Conservation (phyloP, 2,113 vertebrate species). For the Hymenochirus boettgeri region DNA sequence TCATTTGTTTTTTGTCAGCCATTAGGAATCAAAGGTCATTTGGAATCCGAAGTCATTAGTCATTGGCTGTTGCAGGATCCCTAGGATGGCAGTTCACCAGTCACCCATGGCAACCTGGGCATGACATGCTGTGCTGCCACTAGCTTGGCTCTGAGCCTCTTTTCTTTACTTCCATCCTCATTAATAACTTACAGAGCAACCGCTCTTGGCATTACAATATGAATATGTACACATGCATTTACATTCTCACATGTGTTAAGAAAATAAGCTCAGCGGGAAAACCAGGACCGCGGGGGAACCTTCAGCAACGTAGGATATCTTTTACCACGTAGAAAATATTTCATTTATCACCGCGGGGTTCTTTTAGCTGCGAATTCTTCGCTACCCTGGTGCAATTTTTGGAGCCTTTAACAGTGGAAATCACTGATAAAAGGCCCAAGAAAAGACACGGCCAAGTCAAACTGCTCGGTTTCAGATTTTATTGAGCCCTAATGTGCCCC, state of each 20-base stretch:
- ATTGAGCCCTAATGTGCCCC: conserved; percentile 64
- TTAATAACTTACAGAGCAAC: conserved; percentile 48
- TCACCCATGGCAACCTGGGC: conserved; percentile 71
- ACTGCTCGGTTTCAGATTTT: conserved; percentile 62
- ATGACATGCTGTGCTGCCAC: conserved; percentile 57
- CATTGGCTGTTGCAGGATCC: conserved; percentile 65
- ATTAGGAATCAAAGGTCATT: conserved; percentile 74
- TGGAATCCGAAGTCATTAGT: conserved; percentile 80
- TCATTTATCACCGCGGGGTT: conserved; percentile 4
- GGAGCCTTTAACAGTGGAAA: conserved; percentile 63
- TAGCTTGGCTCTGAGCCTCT: conserved; percentile 55
- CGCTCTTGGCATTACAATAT: conserved; percentile 42
- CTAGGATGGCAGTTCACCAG: conserved; percentile 65
- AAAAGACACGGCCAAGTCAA: conserved; percentile 82
- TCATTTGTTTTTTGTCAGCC: conserved; percentile 66
- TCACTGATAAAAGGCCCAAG: conserved; percentile 66
- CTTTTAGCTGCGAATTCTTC: too few species aligned
- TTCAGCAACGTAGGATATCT: too few species aligned
- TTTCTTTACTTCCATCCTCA: conserved; percentile 50
- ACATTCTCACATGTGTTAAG: not conserved
- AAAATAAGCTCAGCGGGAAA: conserved; percentile 10
- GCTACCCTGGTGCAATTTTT: too few species aligned
- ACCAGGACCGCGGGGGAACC: too few species aligned
- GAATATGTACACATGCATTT: conserved; percentile 55
- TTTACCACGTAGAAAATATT: conserved; percentile 7